phyloP scores from a whole-genome alignment of 2,113 vertebrate species.

The Meleagris gallopavo region DNA sequence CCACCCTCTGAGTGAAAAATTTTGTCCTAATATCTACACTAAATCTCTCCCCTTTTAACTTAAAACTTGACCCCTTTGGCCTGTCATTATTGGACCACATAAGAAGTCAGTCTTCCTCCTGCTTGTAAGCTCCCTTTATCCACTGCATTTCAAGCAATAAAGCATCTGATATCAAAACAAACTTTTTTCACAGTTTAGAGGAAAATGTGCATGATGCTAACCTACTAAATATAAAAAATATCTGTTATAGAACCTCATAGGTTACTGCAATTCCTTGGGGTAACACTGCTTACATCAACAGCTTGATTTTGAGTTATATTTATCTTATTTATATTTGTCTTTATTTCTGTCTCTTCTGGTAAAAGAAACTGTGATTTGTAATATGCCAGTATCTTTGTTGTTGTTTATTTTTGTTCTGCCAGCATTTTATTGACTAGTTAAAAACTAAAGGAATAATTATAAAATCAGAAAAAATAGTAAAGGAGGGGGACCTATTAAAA shows the following conservation, averaged over 20 bases:
- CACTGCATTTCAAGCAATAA: not conserved
- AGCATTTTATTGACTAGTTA: conserved; percentile 1
- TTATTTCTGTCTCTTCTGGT: conserved; percentile 16
- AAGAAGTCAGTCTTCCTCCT: too few relatives aligned
- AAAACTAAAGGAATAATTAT: conserved; percentile 31
- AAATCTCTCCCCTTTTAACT: too few relatives aligned
- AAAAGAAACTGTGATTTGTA: conserved; percentile 15
- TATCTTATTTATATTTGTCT: conserved; percentile 5
- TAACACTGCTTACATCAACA: not conserved
- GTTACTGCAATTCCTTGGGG: not conserved
- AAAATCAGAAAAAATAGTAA: conserved; percentile 12
- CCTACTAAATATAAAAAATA: conserved; percentile 15
- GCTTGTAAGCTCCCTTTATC: not conserved
- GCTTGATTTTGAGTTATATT: not conserved
- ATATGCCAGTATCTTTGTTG: not conserved
- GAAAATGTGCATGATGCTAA: not conserved
- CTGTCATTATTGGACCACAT: too few relatives aligned
- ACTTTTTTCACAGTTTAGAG: not conserved
- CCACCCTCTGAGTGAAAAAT: too few relatives aligned
- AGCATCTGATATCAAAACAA: not conserved
- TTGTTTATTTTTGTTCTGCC: conserved; percentile 2
- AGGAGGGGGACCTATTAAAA: not conserved
- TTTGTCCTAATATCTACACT: too few relatives aligned
- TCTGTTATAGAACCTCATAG: not conserved
- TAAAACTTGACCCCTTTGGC: too few relatives aligned